Conservation (phyloP, 2,888 invertebrate species). For the Drosophila acutilabella region DNA sequence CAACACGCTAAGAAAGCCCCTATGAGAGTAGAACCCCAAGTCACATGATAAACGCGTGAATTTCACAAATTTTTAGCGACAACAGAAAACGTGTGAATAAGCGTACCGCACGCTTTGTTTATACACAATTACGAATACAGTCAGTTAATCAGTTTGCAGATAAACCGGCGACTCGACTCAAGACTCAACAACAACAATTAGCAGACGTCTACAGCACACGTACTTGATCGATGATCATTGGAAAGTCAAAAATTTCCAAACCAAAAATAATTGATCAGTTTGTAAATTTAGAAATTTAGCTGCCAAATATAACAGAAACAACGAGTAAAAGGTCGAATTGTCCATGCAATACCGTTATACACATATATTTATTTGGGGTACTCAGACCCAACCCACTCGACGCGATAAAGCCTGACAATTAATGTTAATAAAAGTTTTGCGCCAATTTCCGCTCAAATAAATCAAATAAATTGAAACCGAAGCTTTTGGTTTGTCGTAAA, state of each 20-base stretch:
- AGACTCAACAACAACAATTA: slow-evolving; percentile 32
- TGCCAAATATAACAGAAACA: slow-evolving; percentile 30
- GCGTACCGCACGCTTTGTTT: slow-evolving; percentile 60
- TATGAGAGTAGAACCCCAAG: slow-evolving; percentile 29
- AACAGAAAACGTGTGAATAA: slow-evolving; percentile 72
- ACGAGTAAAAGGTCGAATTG: slow-evolving; percentile 18
- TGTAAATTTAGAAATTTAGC: slow-evolving; percentile 23
- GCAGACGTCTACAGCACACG: slow-evolving; percentile 14
- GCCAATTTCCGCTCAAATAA: slow-evolving; percentile 65
- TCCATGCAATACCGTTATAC: slow-evolving; percentile 35
- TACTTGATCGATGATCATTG: slow-evolving; percentile 26
- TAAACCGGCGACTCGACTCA: slow-evolving; percentile 39
- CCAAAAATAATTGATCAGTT: slow-evolving; percentile 20
- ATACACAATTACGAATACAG: slow-evolving; percentile 19
- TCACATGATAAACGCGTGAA: slow-evolving; percentile 75
- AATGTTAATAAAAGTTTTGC: slow-evolving; percentile 67
- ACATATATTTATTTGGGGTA: slow-evolving; percentile 14
- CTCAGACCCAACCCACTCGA: slow-evolving; percentile 41
- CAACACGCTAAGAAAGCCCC: not conserved
- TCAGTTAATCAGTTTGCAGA: slow-evolving; percentile 67
- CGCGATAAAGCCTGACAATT: slow-evolving; percentile 64
- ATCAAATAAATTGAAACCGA: slow-evolving; percentile 12
- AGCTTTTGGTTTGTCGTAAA: slow-evolving; percentile 3
- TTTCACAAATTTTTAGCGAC: slow-evolving; percentile 57
- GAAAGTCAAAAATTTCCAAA: not conserved